Evolutionary conservation across 2,888 invertebrate species (phyloP), one percentile per base, ranked within the genome.

Genomic region (Gonocerus acuteangulatus): DNA sequence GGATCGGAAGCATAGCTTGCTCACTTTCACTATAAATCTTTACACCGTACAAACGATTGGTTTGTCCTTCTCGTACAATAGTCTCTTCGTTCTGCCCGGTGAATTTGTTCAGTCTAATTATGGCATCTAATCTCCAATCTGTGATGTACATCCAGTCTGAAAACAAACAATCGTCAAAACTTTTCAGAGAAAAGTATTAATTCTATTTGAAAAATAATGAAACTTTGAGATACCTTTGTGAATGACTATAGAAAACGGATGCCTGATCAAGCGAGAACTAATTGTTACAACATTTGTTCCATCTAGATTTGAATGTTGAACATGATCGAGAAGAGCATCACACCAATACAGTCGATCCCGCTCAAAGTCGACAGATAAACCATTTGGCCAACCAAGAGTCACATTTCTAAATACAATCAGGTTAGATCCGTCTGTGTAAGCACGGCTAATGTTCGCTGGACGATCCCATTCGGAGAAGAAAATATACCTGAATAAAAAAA

Each of bases 401-500:
- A 94, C 83, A 71, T 93, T 90, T 68, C 87, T 85, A 72, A 96
- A 95, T 0, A 94, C 89, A 2, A 89, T 77, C 18, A 94, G 78
- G 67, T 88, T 88, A 0, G 83, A 85, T 1, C 96, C 97, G 71
- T 99, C 96, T 0, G 91, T 84, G 69, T 87, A 85, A 0, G 95
- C 92, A 68, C 96, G 80, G 62, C 92, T 95, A 65, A 97, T 97
- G 73, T 95, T 95, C 0, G 96, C 95, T 0, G 95, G 95, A 2
- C 95, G 82, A 71, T 93, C 93, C 90, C 95, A 95, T 73, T 96
- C 95, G 0, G 95, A 89, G 79, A 91, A 96, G 77, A 95, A 96
- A 52, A 96, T 86, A 70, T 80, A 92, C 39, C 78, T 78, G 65
- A 36, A 67, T 48, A 60, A 61, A 27, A 36, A 27, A 27, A 27